Percentiles rank a stretch among this genome's conserved stretches.
Conservation (phyloP, 2,797 vertebrate genomes). For the Chaenodraco wilsoni region DNA sequence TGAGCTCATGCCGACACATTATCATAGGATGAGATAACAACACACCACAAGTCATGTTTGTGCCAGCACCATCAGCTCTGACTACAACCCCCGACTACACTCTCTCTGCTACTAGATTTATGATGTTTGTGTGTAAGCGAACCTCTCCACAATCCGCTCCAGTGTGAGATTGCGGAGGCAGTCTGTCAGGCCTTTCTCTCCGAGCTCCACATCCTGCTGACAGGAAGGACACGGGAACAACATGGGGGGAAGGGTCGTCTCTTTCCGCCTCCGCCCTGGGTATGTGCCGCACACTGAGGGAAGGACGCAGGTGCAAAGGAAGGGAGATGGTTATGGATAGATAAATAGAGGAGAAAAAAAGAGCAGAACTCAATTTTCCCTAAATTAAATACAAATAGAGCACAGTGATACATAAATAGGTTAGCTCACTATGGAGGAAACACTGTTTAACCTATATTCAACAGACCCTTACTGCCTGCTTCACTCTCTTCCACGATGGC, state of each 20-base stretch:
- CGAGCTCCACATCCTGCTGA: constrained; percentile 92
- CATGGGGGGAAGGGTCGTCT: constrained; percentile 83
- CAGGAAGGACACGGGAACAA: constrained; percentile 94
- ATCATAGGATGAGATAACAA: not conserved
- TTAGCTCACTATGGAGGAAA: constrained; percentile 13
- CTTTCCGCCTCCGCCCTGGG: constrained; percentile 90
- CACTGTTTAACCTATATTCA: constrained; percentile 26
- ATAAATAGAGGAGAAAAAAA: not conserved
- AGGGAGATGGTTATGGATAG: constrained; percentile 4
- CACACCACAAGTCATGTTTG: not conserved
- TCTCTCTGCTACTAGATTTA: constrained; percentile 1
- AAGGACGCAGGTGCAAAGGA: constrained; percentile 33
- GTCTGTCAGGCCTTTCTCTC: constrained; percentile 90
- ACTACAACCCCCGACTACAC: not conserved
- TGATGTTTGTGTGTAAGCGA: constrained; percentile 31
- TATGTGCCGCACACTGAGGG: constrained; percentile 91
- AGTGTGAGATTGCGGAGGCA: constrained; percentile 96
- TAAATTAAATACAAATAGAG: not conserved
- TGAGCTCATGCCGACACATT: not conserved
- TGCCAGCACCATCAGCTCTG: not conserved
- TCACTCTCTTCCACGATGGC: constrained; percentile 7
- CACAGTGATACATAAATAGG: constrained; percentile 4
- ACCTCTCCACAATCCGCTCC: constrained; percentile 96
- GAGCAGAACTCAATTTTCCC: constrained; percentile 2
- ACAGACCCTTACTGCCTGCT: constrained; percentile 28